A percentile compares a stretch with the other conserved stretches of the same genome.
These are phyloP conservation scores for Xiphydria camelus DNA, from an alignment of 2,888 invertebrate species.

Conservation along the genomic window DNA sequence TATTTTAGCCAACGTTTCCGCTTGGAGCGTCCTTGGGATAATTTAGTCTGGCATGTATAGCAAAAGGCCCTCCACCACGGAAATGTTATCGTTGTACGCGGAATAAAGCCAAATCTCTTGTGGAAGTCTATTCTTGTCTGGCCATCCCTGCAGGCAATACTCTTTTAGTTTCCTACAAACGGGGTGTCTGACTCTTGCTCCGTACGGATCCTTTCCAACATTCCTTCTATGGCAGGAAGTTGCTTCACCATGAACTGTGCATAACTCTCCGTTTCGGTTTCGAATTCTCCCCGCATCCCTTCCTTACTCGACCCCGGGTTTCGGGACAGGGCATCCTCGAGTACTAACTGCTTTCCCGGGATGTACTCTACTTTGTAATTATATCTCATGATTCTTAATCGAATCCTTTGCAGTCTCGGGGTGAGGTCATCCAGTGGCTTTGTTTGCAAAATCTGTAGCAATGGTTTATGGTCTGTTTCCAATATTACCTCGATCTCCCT, in stretches of 20 bases:
- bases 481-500: slow-evolving; percentile 32
- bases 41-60: slow-evolving; percentile 19
- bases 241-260: slow-evolving; percentile 1
- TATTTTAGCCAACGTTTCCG: slow-evolving; percentile 24
- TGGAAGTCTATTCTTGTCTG: too few species aligned
- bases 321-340: slow-evolving; percentile 27
- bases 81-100: slow-evolving; percentile 15
- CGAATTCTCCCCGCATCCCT: too few species aligned
- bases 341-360: slow-evolving; percentile 22
- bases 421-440: too few species aligned
- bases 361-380: too few species aligned
- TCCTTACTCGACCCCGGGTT: too few species aligned
- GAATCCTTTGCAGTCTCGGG: too few species aligned
- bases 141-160: slow-evolving; percentile 1
- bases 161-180: slow-evolving; percentile 12
- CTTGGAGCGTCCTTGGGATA: too few species aligned
- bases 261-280: slow-evolving; percentile 4
- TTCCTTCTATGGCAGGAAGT: slow-evolving; percentile 10
- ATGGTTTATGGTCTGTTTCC: slow-evolving; percentile 47
- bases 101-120: slow-evolving; percentile 6
- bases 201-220: too few species aligned
- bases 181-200: slow-evolving; percentile 14
- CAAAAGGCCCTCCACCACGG: slow-evolving; percentile 15
- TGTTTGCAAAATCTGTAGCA: slow-evolving; percentile 40
- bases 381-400: too few species aligned